Conservation (phyloP, 92 coral and sea anemone species). For the Zoanthus gigantus region DNA sequence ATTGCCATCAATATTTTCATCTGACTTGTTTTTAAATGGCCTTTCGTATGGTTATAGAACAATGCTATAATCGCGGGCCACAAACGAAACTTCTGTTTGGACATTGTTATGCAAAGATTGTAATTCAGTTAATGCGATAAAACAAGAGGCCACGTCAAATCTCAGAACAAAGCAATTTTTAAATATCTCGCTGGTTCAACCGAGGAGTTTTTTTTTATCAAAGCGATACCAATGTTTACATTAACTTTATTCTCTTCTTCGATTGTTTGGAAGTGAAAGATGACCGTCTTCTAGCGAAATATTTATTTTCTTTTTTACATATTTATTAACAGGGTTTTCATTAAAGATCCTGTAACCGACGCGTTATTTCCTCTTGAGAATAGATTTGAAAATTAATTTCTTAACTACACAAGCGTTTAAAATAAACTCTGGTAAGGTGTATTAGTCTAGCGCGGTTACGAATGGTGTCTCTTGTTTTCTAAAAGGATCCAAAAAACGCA, state of each 20-base stretch:
- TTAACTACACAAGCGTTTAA: not conserved
- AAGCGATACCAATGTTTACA: conserved; percentile 83
- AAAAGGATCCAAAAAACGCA: conserved; percentile 35
- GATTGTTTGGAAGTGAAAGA: conserved; percentile 46
- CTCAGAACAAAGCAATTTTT: conserved; percentile 93
- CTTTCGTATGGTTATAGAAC: conserved; percentile 68
- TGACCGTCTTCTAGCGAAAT: conserved; percentile 56
- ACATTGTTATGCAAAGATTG: conserved; percentile 99
- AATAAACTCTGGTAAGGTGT: not conserved
- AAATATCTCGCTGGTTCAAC: conserved; percentile 79
- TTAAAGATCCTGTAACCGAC: conserved; percentile 61
- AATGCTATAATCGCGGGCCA: conserved; percentile 93
- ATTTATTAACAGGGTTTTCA: conserved; percentile 74
- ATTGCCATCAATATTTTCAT: conserved; percentile 48
- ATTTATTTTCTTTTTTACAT: conserved; percentile 83
- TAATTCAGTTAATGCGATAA: conserved; percentile 99
- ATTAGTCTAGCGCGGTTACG: conserved; percentile 14
- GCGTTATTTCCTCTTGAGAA: conserved; percentile 36
- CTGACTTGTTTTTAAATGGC: conserved; percentile 65
- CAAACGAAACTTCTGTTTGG: conserved; percentile 90
- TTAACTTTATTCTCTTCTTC: conserved; percentile 41
- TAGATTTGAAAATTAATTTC: conserved; percentile 3
- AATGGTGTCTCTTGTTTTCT: conserved; percentile 10
- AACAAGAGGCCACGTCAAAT: conserved; percentile 97
- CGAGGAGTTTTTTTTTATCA: conserved; percentile 55